phyloP scores from a whole-genome alignment of 2,888 invertebrate genomes.

The Exocentrus adspersus region DNA sequence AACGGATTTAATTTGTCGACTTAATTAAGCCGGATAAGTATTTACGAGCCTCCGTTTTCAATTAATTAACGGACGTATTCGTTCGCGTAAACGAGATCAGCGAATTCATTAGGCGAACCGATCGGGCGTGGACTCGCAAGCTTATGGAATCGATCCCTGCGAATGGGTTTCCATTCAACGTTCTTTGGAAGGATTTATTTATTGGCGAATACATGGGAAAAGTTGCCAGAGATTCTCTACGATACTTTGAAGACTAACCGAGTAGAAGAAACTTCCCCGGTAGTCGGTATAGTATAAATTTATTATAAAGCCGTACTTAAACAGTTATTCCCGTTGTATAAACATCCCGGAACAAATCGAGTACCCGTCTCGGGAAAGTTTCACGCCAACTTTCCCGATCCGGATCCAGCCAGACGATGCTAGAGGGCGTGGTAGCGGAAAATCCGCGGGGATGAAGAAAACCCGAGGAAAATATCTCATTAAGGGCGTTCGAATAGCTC shows the following conservation, averaged over 20 bases:
- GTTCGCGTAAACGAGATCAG: background rate
- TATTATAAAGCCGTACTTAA: no score
- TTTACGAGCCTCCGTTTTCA: background rate
- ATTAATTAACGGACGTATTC: background rate
- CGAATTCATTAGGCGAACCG: background rate
- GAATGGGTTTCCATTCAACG: no score
- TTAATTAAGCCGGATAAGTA: slow-evolving; percentile 7
- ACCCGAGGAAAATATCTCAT: slow-evolving; percentile 35
- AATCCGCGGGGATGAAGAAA: slow-evolving; percentile 22
- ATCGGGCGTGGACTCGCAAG: no score
- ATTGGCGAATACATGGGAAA: no score
- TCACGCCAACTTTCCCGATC: slow-evolving; percentile 16
- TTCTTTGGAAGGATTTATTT: no score
- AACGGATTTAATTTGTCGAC: slow-evolving; percentile 20
- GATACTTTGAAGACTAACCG: no score
- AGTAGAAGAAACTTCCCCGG: no score
- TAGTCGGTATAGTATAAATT: no score
- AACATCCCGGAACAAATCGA: slow-evolving; percentile 15
- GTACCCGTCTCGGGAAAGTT: slow-evolving; percentile 10
- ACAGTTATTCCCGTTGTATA: background rate
- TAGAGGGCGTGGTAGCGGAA: slow-evolving; percentile 11
- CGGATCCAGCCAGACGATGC: slow-evolving; percentile 8
- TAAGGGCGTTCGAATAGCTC: slow-evolving; percentile 36
- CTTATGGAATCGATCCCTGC: no score
- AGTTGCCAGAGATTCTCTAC: no score